phyloP scores from a whole-genome alignment of 2,113 vertebrate species.

The Myrmecobius fasciatus region DNA sequence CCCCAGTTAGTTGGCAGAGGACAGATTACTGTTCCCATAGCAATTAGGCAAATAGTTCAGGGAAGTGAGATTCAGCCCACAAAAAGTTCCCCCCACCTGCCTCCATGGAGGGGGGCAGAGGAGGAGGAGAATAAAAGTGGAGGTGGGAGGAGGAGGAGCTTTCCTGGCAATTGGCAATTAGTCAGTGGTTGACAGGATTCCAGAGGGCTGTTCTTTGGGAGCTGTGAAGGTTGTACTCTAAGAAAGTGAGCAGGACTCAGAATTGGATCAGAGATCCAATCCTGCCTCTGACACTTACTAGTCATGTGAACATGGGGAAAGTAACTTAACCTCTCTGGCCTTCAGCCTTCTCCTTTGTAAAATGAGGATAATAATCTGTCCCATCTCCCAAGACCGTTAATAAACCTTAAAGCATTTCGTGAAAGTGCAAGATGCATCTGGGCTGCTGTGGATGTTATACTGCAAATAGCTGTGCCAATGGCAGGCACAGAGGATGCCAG shows the following conservation, averaged over 20 bases:
- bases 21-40: background rate
- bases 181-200: background rate
- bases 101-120: background rate
- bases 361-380: background rate
- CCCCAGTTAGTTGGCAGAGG: fast-evolving
- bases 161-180: background rate
- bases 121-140: background rate
- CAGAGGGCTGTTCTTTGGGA: background rate
- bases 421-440: background rate
- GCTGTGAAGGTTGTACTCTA: background rate
- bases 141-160: background rate
- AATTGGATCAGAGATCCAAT: background rate
- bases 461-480: background rate
- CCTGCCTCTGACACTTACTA: background rate
- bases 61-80: background rate
- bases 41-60: background rate
- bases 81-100: background rate
- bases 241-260: background rate
- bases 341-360: background rate
- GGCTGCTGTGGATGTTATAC: background rate
- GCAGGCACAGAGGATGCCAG: background rate
- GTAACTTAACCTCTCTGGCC: background rate
- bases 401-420: background rate
- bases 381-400: background rate
- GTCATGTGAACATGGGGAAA: background rate